phyloP scores from a whole-genome alignment of 2,113 vertebrate genomes.

The Ictalurus furcatus region DNA sequence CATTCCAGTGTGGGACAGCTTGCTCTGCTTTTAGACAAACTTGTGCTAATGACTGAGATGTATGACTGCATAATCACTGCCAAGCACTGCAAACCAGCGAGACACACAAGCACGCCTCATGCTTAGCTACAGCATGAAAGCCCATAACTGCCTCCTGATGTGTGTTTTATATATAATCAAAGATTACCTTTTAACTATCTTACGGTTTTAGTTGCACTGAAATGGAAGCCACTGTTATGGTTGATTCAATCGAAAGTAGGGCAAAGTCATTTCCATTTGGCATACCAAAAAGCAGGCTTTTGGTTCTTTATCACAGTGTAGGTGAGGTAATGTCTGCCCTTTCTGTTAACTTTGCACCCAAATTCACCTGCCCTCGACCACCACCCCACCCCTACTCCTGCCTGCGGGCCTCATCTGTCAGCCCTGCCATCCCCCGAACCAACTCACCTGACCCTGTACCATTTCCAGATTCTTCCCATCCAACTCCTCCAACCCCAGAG shows the following conservation, averaged over 20 bases:
- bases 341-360: constrained; percentile 46
- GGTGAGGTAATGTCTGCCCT: constrained; percentile 50
- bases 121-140: constrained; percentile 12
- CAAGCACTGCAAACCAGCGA: constrained; percentile 2
- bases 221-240: neutral
- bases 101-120: constrained; percentile 7
- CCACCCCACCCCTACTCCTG: neutral
- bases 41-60: constrained; percentile 19
- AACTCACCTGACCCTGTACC: constrained; percentile 35
- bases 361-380: constrained; percentile 46
- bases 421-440: constrained; percentile 18
- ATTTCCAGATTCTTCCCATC: constrained; percentile 28
- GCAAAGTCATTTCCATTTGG: constrained; percentile 18
- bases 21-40: constrained; percentile 22
- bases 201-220: neutral
- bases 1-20: constrained; percentile 25
- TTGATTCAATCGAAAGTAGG: neutral
- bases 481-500: constrained; percentile 38
- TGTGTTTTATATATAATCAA: constrained; percentile 2
- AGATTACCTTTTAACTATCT: constrained; percentile 15
- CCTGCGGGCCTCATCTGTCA: constrained; percentile 47
- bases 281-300: constrained; percentile 6
- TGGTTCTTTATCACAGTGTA: constrained; percentile 27
- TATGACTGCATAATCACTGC: constrained; percentile 30
- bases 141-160: neutral